Percentiles rank a stretch among this genome's conserved stretches.
Evolutionary conservation across 1,140 invertebrate species (phyloP).

Genomic region (Drosophila kohkoa): DNA sequence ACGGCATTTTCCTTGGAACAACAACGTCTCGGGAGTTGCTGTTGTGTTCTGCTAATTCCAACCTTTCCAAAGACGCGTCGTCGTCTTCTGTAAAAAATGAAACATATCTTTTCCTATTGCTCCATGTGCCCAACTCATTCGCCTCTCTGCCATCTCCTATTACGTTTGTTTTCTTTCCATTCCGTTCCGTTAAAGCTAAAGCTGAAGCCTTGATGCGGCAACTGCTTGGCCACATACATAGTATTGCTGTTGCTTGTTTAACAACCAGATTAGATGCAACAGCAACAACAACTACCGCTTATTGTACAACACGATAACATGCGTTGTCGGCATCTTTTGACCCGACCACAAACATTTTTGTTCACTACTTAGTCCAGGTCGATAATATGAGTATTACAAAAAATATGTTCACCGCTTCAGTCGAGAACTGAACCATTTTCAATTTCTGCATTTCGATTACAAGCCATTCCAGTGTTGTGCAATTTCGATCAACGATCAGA

Average conservation of each 20-base stretch:
- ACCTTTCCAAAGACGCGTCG: slow-evolving; percentile 35
- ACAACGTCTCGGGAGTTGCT: slow-evolving; percentile 19
- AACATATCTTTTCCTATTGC: slow-evolving; percentile 14
- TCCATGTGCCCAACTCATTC: background rate
- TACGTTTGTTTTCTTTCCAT: background rate
- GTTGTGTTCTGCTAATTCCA: slow-evolving; percentile 31
- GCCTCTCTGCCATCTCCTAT: background rate
- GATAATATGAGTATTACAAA: background rate
- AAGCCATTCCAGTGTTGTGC: too few relatives aligned
- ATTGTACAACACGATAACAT: slow-evolving; percentile 35
- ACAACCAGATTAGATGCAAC: slow-evolving; percentile 39
- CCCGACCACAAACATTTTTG: slow-evolving; percentile 31
- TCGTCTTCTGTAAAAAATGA: slow-evolving; percentile 24
- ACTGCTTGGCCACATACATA: slow-evolving; percentile 21
- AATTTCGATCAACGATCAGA: too few relatives aligned
- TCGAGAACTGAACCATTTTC: too few relatives aligned
- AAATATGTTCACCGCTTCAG: too few relatives aligned
- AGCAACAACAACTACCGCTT: slow-evolving; percentile 42
- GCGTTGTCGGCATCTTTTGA: slow-evolving; percentile 56
- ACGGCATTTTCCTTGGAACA: slow-evolving; percentile 37
- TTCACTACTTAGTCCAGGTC: background rate
- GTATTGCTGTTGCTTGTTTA: slow-evolving; percentile 33
- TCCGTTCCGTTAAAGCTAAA: background rate
- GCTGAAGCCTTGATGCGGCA: slow-evolving; percentile 15
- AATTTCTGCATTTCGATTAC: too few relatives aligned